Evolutionary conservation across 2,113 vertebrate species (phyloP).

Genomic region (Enhydra lutris): DNA sequence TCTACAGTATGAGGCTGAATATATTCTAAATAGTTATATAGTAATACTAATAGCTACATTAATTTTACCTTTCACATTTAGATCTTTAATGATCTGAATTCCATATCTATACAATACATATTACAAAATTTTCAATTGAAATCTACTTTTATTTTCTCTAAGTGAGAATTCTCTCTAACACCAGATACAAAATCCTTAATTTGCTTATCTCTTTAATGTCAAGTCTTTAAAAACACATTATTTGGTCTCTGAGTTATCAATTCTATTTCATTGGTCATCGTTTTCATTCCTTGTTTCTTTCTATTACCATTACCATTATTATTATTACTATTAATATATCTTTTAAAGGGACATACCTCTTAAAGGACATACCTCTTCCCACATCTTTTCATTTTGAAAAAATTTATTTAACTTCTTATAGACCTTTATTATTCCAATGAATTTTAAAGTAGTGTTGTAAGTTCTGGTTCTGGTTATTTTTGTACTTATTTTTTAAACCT

Average conservation of each 20-base stretch:
- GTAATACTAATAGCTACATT: not conserved
- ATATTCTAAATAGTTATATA: not conserved
- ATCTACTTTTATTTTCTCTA: not conserved
- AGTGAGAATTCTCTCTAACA: not conserved
- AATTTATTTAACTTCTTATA: not conserved
- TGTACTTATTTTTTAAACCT: not conserved
- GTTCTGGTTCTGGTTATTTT: not conserved
- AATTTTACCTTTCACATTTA: not conserved
- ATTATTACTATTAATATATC: not conserved
- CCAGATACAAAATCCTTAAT: not conserved
- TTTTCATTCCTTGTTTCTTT: not conserved
- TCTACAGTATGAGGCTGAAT: not conserved
- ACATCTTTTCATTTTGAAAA: not conserved
- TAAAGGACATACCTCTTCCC: not conserved
- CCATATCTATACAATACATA: not conserved
- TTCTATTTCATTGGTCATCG: not conserved
- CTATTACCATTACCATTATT: not conserved
- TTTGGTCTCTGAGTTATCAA: not conserved
- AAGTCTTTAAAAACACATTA: not conserved
- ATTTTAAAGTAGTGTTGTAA: not conserved
- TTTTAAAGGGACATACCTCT: not conserved
- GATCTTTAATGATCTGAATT: not conserved
- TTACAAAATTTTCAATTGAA: not conserved
- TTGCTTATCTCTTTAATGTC: not conserved
- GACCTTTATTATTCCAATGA: not conserved